Evolutionary conservation across 2,797 vertebrate species (phyloP), one percentile per base, ranked within the genome.

Genomic region (Hoplostethus mediterraneus): DNA sequence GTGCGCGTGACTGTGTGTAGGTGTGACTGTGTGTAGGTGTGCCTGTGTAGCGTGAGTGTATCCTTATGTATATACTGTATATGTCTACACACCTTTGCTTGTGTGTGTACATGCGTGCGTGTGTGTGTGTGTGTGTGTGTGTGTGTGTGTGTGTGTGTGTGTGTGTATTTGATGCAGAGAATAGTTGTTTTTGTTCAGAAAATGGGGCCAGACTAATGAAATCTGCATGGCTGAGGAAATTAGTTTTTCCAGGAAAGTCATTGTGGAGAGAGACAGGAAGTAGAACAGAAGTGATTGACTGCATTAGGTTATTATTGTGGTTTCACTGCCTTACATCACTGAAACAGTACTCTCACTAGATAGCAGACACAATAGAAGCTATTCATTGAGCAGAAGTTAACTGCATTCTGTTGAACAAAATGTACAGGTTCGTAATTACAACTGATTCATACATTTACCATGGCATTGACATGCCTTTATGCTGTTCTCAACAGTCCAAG

Each of bases 321-420:
- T 92, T 92, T 90, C 92, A 90, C 87, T 55, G 77, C 82, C 81
- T 92, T 93, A 88, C 92, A 92, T 91, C 92, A 91, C 76, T 84
- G 80, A 72, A 33, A 85, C 40, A 36, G 75, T 74, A 73, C 65
- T 79, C 84, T 89, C 75, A 71, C 82, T 59, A 82, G 85, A 85
- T 89, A 84, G 75, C 71, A 71, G 66, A 86, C 81, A 88, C 77
- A 87, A 87, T 82, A 66, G 75, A 81, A 54, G 21, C 79, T 76
- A 82, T 89, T 90, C 82, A 89, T 77, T 66, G 77, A 81, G 33
- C 51, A 73, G 45, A 69, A 73, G 68, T 72, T 86, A 75, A 65
- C 54, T 80, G 61, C 49, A 77, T 85, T 83, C 63, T 70, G 33
- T 45, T 38, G 7, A 25, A 30, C 25, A 53, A 66, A 54, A 54